phyloP scores from a whole-genome alignment of 2,113 vertebrate genomes.

The Microcebus tavaratra region DNA sequence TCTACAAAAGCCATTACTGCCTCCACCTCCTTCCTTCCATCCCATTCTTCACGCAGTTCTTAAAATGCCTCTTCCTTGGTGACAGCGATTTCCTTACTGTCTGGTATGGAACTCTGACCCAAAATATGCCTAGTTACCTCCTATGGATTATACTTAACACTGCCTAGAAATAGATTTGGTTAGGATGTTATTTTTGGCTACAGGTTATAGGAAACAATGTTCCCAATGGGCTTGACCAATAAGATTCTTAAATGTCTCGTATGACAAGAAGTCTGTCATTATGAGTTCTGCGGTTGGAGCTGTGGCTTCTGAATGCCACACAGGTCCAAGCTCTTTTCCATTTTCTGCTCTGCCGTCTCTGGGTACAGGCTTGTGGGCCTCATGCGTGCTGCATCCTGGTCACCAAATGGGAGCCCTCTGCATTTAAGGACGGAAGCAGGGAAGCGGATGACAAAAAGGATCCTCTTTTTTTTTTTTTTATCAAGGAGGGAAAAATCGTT shows the following conservation, averaged over 20 bases:
- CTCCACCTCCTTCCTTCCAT: not conserved
- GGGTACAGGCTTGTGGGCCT: not conserved
- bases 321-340: not conserved
- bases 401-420: not conserved
- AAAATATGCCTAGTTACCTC: not conserved
- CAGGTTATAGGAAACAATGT: not conserved
- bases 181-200: not conserved
- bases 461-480: not conserved
- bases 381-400: not conserved
- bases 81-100: not conserved
- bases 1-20: not conserved
- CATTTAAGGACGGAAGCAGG: not conserved
- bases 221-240: not conserved
- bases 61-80: not conserved
- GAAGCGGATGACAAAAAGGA: not conserved
- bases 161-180: not conserved
- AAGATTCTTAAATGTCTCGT: not conserved
- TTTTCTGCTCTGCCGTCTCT: not conserved
- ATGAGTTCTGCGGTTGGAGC: not conserved
- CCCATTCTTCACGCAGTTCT: not conserved
- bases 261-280: not conserved
- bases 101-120: not conserved
- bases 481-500: not conserved
- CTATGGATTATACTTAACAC: not conserved
- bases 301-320: not conserved